A percentile compares a stretch with the other conserved stretches of the same genome.
These are phyloP conservation scores for Kryptolebias marmoratus DNA, from an alignment of 2,113 vertebrate genomes.

Conservation along the genomic window DNA sequence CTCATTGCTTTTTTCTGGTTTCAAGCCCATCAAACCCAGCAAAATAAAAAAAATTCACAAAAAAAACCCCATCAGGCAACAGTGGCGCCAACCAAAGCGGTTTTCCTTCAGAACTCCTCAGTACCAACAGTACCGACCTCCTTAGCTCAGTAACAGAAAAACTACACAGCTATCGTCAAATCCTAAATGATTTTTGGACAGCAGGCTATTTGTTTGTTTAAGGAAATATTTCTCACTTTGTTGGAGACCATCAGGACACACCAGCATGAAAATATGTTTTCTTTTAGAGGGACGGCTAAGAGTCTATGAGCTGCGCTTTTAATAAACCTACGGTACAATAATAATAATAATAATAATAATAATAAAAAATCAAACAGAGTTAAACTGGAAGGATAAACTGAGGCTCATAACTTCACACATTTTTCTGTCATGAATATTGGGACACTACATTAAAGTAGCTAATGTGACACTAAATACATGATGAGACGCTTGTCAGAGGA, in stretches of 20 bases:
- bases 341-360: too few species aligned
- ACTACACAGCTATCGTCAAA: constrained; percentile 45
- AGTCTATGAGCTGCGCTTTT: background rate
- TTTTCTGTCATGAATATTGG: background rate
- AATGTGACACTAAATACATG: too few species aligned
- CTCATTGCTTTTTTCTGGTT: too few species aligned
- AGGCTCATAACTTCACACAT: background rate
- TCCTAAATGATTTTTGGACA: constrained; percentile 49
- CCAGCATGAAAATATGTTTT: constrained; percentile 28
- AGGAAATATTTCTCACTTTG: constrained; percentile 50
- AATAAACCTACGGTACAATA: background rate
- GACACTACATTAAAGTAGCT: too few species aligned
- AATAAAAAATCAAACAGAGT: background rate
- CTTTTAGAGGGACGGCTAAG: constrained; percentile 3
- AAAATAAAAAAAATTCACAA: too few species aligned
- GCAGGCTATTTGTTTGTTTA: constrained; percentile 49
- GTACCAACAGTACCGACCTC: too few species aligned
- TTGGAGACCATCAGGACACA: constrained; percentile 40
- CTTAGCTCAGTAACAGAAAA: constrained; percentile 19
- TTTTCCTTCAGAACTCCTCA: too few species aligned
- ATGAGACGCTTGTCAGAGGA: too few species aligned
- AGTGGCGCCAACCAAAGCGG: too few species aligned
- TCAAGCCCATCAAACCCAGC: too few species aligned
- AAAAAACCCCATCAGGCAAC: too few species aligned
- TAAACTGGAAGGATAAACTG: background rate